Evolutionary conservation across 2,113 vertebrate genomes (phyloP), one percentile per base, ranked within the genome.

Genomic region (Chloropsis hardwickii): DNA sequence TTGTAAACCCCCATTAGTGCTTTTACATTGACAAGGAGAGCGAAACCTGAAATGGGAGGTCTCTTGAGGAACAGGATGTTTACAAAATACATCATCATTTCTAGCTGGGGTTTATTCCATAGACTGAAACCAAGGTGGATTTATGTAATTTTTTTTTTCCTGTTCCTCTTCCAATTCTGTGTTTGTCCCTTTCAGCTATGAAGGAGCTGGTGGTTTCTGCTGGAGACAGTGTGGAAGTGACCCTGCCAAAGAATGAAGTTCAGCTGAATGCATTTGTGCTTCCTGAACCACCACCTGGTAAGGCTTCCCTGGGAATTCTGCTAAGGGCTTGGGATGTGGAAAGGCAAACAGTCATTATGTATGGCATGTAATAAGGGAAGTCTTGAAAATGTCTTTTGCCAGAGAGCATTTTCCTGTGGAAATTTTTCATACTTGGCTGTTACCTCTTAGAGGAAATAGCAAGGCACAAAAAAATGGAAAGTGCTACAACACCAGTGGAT

Each of bases 131-230:
- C 23, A 48, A 48, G 25, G 29, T 2, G 3, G 9, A 0, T 48
- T 70, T 40, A 40, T 40, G 40, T 40, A 40, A 9, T 12, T 40
- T 35, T 56, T 31, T 74, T 65, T 64, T n/a, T 11, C 23, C 23
- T 39, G 48, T 47, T 95, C 45, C 65, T 92, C 67, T 95, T 90
- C 83, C 77, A 51, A 89, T 56, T 89, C 28, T 84, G 4, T 91
- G 17, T 85, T 76, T 81, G 86, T 95, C 62, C n/a, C 91, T 93
- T 76, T 19, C 94, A 98, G 98, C 79, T 97, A 95, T 98, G 94
- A 98, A 98, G 96, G 98, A 99, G 90, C 97, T 99, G 97, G 98
- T 99, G 44, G 99, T 99, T 93, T 99, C 99, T 9, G 99, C 99
- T 88, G 99, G 99, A 69, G 96, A 99, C 78, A 99, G 98, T 1